A percentile compares a stretch with the other conserved stretches of the same genome.
These are phyloP conservation scores for Rhagonycha fulva DNA, from an alignment of 2,888 invertebrate species.

Conservation along the genomic window DNA sequence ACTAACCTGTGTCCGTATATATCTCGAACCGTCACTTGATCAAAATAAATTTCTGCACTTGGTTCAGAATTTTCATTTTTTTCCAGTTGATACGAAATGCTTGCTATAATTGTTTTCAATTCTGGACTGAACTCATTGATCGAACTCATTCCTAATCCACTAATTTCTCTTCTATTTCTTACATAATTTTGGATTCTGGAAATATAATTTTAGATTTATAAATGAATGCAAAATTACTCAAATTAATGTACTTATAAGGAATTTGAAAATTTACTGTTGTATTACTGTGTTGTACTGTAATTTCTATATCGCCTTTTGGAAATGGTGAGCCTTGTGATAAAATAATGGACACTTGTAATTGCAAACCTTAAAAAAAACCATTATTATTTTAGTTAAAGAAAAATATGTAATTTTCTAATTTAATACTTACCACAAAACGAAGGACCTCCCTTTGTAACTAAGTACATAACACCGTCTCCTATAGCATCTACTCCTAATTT, in stretches of 20 bases:
- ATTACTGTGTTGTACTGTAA: conserved; percentile 53
- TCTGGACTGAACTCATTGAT: conserved; percentile 44
- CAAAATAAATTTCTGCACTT: conserved; percentile 38
- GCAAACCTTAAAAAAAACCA: conserved; percentile 53
- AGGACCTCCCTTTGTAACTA: conserved; percentile 56
- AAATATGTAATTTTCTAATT: neutral
- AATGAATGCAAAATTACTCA: neutral
- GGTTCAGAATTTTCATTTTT: conserved; percentile 40
- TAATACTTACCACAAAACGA: conserved; percentile 60
- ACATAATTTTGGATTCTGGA: neutral
- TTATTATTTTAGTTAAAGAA: neutral
- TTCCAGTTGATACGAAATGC: conserved; percentile 45
- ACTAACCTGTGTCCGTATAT: conserved; percentile 53
- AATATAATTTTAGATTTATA: neutral
- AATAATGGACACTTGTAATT: conserved; percentile 57
- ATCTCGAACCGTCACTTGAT: conserved; percentile 49
- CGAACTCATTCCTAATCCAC: conserved; percentile 52
- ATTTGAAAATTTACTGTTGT: conserved; percentile 55
- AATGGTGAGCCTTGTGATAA: conserved; percentile 54
- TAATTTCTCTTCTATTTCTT: conserved; percentile 10
- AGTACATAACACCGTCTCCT: conserved; percentile 60
- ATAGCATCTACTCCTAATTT: conserved; percentile 50
- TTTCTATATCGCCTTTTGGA: conserved; percentile 55
- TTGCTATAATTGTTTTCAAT: conserved; percentile 44
- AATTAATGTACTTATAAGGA: conserved; percentile 56